A percentile compares a stretch with the other conserved stretches of the same genome.
Evolutionary conservation across 2,113 vertebrate genomes (phyloP).

Genomic region (Deroptyus accipitrinus): DNA sequence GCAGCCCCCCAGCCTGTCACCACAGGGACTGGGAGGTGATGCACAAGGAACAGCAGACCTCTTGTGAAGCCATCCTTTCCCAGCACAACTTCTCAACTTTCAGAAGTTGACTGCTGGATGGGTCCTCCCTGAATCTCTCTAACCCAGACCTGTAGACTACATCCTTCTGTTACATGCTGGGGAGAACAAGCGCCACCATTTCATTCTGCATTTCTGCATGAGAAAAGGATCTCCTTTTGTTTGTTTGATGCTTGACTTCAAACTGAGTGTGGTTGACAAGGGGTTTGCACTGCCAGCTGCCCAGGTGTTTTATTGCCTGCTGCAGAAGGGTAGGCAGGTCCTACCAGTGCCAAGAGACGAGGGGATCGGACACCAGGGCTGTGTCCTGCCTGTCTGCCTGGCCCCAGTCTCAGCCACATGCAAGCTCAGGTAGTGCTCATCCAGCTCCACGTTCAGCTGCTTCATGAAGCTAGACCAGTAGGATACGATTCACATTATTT

Average conservation of each 20-base stretch:
- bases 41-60: neutral
- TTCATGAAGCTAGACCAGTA: neutral
- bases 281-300: neutral
- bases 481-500: neutral
- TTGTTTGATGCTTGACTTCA: neutral
- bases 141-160: neutral
- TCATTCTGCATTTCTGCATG: neutral
- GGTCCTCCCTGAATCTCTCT: neutral
- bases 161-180: neutral
- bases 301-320: fast-evolving
- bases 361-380: neutral
- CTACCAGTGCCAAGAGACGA: neutral
- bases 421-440: neutral
- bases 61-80: neutral
- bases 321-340: neutral
- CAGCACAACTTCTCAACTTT: neutral
- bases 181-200: neutral
- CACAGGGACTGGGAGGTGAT: neutral
- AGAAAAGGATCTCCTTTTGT: neutral
- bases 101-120: neutral
- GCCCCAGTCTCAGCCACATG: neutral
- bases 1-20: neutral
- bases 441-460: neutral
- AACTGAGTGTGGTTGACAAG: neutral
- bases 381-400: neutral